Conservation (phyloP, 2,888 invertebrate genomes). For the Melieria omissa region DNA sequence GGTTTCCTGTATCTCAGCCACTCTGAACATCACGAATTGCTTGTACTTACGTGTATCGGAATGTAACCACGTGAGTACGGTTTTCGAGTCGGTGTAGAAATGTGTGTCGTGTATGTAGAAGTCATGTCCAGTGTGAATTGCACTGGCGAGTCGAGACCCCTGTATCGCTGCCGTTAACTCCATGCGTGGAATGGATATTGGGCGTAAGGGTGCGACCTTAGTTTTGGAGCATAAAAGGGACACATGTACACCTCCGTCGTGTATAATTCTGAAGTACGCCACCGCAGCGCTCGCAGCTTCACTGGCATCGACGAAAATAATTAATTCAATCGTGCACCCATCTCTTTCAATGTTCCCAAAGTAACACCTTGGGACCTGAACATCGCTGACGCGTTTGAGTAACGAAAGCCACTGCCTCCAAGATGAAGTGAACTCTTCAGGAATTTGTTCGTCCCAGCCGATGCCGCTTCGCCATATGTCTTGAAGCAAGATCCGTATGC, state of each 20-base stretch:
- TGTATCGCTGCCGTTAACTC: too few relatives aligned
- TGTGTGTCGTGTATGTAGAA: slow-evolving; percentile 32
- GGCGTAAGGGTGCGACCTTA: too few relatives aligned
- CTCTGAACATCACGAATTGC: too few relatives aligned
- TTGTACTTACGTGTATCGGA: slow-evolving; percentile 41
- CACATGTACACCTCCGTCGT: neutral
- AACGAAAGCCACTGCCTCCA: neutral
- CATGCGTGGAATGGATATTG: too few relatives aligned
- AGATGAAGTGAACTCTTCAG: neutral
- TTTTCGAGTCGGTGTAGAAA: slow-evolving; percentile 27
- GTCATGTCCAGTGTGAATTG: slow-evolving; percentile 33
- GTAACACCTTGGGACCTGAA: neutral
- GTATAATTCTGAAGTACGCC: too few relatives aligned
- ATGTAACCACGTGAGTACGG: slow-evolving; percentile 47
- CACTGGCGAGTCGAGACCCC: too few relatives aligned
- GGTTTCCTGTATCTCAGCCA: too few relatives aligned
- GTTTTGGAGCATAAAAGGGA: too few relatives aligned
- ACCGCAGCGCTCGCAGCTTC: neutral
- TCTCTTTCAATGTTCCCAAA: neutral
- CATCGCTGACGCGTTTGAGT: too few relatives aligned
- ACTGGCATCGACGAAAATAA: neutral
- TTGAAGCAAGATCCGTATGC: slow-evolving; percentile 40
- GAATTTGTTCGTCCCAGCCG: slow-evolving; percentile 34
- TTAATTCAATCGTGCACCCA: neutral
- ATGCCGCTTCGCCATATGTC: slow-evolving; percentile 39